Percentiles rank a stretch among this genome's conserved stretches.
These are phyloP conservation scores for Eristalis intricaria DNA, from an alignment of 2,888 invertebrate species.

Conservation along the genomic window DNA sequence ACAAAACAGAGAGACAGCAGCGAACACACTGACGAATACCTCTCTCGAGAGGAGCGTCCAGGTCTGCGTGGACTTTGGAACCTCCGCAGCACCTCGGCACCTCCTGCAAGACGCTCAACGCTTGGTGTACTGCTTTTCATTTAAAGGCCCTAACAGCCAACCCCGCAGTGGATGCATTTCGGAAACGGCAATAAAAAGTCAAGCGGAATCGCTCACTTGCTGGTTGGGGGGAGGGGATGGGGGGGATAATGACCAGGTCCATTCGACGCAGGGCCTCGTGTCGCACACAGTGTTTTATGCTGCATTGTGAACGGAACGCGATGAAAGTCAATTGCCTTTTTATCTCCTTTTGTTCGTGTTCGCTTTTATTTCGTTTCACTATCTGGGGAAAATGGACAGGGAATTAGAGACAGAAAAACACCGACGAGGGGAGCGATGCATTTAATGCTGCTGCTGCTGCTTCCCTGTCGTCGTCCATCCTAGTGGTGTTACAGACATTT, in stretches of 20 bases:
- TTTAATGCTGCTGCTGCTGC: constrained; percentile 20
- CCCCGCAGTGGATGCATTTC: constrained; percentile 27
- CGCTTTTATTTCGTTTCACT: constrained; percentile 17
- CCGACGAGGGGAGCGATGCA: neutral
- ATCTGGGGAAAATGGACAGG: neutral
- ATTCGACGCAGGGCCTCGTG: constrained; percentile 27
- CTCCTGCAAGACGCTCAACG: constrained; percentile 18
- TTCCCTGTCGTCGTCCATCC: constrained; percentile 8
- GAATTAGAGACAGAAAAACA: constrained; percentile 13
- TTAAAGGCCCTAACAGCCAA: neutral
- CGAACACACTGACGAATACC: constrained; percentile 5
- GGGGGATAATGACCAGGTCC: constrained; percentile 18
- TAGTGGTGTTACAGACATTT: constrained; percentile 55
- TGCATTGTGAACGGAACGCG: constrained; percentile 23
- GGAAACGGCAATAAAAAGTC: constrained; percentile 41
- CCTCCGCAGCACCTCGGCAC: constrained; percentile 4
- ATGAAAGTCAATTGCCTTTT: constrained; percentile 60
- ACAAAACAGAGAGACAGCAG: constrained; percentile 25
- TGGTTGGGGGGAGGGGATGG: too few species aligned
- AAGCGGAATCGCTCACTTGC: constrained; percentile 27
- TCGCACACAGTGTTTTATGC: constrained; percentile 12
- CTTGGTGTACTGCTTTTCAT: too few species aligned
- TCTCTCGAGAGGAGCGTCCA: constrained; percentile 22
- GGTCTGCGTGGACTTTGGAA: constrained; percentile 44
- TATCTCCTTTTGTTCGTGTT: constrained; percentile 2